These are phyloP conservation scores for Nomada ferruginata DNA, from an alignment of 2,888 invertebrate species.

Conservation along the genomic window DNA sequence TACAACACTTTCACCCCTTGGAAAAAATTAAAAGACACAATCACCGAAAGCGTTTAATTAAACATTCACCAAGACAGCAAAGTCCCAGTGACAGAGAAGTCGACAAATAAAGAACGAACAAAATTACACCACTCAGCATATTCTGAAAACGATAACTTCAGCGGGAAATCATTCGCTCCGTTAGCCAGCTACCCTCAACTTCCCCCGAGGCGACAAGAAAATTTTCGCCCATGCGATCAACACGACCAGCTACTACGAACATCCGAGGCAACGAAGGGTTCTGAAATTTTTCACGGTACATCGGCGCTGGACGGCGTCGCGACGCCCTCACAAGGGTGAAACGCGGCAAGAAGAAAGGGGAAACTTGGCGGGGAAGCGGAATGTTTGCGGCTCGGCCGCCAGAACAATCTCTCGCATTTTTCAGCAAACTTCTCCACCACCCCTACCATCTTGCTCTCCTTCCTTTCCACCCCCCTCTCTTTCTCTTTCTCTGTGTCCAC, in stretches of 20 bases:
- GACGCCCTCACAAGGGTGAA: constrained; percentile 2
- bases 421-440: constrained; percentile 70
- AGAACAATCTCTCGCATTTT: constrained; percentile 76
- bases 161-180: constrained; percentile 48
- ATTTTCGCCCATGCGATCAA: constrained; percentile 21
- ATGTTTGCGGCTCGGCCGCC: constrained; percentile 68
- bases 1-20: no score
- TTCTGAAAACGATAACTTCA: constrained; percentile 34
- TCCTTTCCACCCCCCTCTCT: no score
- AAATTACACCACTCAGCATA: constrained; percentile 40
- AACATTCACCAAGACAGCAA: constrained; percentile 27
- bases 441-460: constrained; percentile 14
- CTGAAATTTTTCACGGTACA: constrained; percentile 53
- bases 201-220: constrained; percentile 12
- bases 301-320: constrained; percentile 47
- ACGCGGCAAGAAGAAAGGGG: constrained; percentile 36
- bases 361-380: constrained; percentile 50
- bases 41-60: constrained; percentile 4
- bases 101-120: constrained; percentile 34
- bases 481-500: background rate
- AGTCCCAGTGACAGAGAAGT: background rate
- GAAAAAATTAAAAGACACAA: background rate
- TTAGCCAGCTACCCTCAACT: constrained; percentile 25
- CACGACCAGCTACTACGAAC: constrained; percentile 19
- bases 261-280: constrained; percentile 12